Evolutionary conservation across 2,888 invertebrate species (phyloP).

Genomic region (Ectemnius continuus): DNA sequence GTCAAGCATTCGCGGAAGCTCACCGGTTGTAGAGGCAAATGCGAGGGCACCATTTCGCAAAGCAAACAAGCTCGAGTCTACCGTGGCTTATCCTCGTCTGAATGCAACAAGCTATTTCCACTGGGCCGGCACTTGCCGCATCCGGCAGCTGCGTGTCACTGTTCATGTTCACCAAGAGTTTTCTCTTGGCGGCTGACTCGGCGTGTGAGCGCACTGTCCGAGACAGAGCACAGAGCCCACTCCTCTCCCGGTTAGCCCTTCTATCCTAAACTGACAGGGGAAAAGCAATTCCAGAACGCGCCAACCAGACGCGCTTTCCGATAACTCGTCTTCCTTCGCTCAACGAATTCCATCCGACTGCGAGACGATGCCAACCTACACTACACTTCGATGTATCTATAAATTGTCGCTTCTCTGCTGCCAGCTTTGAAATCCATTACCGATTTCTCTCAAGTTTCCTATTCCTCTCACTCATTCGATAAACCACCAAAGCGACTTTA

Average conservation of each 20-base stretch:
- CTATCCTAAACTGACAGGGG: constrained; percentile 34
- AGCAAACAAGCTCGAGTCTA: constrained; percentile 70
- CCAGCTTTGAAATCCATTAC: constrained; percentile 1
- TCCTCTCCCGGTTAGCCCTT: too few relatives aligned
- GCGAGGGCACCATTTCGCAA: constrained; percentile 63
- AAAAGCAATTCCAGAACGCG: constrained; percentile 35
- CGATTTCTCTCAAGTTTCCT: neutral
- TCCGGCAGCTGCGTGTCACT: constrained; percentile 30
- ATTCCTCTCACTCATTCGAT: too few relatives aligned
- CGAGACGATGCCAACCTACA: neutral
- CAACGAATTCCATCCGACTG: constrained; percentile 12
- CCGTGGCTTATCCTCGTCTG: constrained; percentile 66
- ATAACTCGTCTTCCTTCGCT: constrained; percentile 1
- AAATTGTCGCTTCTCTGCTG: neutral
- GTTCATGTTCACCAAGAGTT: constrained; percentile 13
- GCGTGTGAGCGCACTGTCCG: too few relatives aligned
- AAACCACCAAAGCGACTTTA: too few relatives aligned
- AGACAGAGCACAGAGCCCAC: too few relatives aligned
- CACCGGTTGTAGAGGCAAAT: constrained; percentile 54
- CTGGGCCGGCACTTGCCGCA: constrained; percentile 48
- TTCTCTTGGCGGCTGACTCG: constrained; percentile 18
- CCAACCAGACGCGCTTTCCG: constrained; percentile 11
- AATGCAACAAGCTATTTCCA: constrained; percentile 72
- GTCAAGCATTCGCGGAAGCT: constrained; percentile 18
- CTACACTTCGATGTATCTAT: constrained; percentile 2